These are phyloP conservation scores for Brenthis daphne DNA, from an alignment of 2,888 invertebrate species.

Conservation along the genomic window DNA sequence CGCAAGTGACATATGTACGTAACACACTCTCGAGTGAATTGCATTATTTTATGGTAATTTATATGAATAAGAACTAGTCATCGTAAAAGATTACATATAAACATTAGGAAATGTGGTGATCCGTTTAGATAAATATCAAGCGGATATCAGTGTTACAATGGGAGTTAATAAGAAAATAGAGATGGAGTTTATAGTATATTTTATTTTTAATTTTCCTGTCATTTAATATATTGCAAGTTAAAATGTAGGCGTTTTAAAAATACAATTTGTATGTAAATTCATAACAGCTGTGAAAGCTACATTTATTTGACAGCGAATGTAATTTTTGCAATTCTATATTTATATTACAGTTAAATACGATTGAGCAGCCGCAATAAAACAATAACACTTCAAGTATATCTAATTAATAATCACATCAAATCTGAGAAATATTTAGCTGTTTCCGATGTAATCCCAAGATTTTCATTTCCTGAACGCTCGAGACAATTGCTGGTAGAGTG, in stretches of 20 bases:
- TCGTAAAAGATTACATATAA: slow-evolving; percentile 10
- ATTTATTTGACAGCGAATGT: no score
- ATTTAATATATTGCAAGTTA: no score
- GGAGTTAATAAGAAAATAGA: no score
- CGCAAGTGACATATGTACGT: slow-evolving; percentile 18
- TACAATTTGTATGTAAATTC: no score
- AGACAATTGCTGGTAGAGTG: slow-evolving; percentile 19
- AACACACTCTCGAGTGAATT: slow-evolving; percentile 22
- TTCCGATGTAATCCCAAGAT: slow-evolving; percentile 22
- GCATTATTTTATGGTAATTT: slow-evolving; percentile 29
- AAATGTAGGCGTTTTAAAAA: no score
- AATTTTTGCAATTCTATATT: background rate
- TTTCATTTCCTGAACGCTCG: slow-evolving; percentile 14
- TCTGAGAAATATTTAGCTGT: slow-evolving; percentile 3
- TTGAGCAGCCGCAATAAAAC: background rate
- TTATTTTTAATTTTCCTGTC: no score
- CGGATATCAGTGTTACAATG: no score
- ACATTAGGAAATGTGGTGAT: no score
- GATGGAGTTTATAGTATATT: no score
- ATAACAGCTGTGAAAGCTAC: no score
- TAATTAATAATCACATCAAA: slow-evolving; percentile 11
- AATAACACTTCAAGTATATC: background rate
- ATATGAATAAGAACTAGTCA: slow-evolving; percentile 7
- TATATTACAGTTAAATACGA: background rate
- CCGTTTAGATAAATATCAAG: no score